A percentile compares a stretch with the other conserved stretches of the same genome.
Evolutionary conservation across 2,797 vertebrate species (phyloP).

Genomic region (Amphiprion clarkii): DNA sequence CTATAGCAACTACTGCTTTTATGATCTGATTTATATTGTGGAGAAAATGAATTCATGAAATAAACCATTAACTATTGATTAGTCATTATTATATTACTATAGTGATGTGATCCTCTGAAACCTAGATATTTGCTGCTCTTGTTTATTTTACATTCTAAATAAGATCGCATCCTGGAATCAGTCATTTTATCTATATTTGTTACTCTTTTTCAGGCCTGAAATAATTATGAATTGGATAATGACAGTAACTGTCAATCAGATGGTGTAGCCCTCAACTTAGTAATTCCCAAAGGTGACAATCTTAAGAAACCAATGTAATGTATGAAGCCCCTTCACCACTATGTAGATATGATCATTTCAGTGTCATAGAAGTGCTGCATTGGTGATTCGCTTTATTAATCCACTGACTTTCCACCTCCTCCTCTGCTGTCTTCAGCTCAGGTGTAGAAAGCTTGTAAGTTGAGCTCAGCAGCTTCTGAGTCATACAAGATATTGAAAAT

Average conservation of each 20-base stretch:
- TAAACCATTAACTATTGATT: no score
- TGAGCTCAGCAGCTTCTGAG: constrained; percentile 1
- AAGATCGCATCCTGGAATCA: no score
- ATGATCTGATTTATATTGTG: no score
- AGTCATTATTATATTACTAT: neutral
- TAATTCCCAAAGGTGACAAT: no score
- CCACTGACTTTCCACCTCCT: neutral
- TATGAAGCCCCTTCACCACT: neutral
- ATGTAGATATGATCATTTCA: neutral
- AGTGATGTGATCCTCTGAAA: neutral
- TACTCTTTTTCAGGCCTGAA: no score
- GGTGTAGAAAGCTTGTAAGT: neutral
- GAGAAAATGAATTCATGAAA: no score
- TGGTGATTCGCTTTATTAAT: neutral
- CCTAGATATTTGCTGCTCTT: neutral
- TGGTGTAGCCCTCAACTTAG: no score
- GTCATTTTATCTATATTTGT: no score
- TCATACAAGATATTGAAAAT: constrained; percentile 6
- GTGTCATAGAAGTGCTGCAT: neutral
- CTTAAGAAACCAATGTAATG: neutral
- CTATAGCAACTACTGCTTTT: no score
- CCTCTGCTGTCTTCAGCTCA: neutral
- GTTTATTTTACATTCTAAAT: no score
- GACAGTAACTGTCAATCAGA: no score
- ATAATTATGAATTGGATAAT: no score